Conservation (phyloP, 2,888 invertebrate species). For the Tinea pellionella region DNA sequence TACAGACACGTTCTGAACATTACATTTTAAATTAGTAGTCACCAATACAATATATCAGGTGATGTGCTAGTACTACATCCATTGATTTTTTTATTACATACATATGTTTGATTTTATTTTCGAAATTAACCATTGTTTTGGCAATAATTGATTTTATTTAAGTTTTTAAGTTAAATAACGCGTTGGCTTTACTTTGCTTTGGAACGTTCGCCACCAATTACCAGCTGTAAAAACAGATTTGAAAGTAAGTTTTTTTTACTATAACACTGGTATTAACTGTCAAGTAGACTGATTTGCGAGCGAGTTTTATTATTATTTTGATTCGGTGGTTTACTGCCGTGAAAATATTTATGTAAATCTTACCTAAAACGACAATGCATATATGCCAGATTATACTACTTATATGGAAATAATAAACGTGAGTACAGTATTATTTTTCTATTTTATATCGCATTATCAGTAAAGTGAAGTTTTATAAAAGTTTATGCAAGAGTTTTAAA, state of each 20-base stretch:
- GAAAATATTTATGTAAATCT: background rate
- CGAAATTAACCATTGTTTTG: too few species aligned
- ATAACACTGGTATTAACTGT: background rate
- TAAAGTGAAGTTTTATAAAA: background rate
- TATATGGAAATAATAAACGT: background rate
- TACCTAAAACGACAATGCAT: background rate
- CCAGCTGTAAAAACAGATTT: too few species aligned
- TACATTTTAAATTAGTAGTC: background rate
- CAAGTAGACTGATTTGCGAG: background rate
- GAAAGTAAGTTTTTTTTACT: background rate
- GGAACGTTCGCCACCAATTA: too few species aligned
- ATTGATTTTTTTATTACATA: too few species aligned
- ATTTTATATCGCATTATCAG: background rate
- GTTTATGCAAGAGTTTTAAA: background rate
- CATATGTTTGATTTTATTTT: too few species aligned
- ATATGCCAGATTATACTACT: background rate
- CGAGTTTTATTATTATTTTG: background rate
- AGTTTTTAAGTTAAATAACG: too few species aligned
- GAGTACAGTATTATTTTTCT: background rate
- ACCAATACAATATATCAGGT: too few species aligned
- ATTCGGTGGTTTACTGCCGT: background rate
- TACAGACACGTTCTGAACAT: background rate
- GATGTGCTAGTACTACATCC: too few species aligned
- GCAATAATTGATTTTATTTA: too few species aligned
- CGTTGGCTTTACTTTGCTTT: too few species aligned